Evolutionary conservation across 1,140 invertebrate genomes (phyloP).

Genomic region (Colletes gigas): DNA sequence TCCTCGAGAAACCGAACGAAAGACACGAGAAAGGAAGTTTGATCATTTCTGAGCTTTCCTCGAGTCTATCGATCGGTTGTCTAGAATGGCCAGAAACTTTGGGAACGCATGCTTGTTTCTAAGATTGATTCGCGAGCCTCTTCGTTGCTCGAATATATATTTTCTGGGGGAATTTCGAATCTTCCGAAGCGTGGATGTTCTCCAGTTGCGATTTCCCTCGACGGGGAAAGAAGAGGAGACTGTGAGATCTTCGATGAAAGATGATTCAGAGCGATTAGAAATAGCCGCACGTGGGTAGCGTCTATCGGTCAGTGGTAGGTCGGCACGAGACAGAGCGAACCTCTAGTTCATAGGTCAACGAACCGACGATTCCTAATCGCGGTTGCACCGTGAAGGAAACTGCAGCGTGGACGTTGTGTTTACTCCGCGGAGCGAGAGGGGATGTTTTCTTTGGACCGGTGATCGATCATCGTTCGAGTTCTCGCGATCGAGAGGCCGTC

Average conservation of each 20-base stretch:
- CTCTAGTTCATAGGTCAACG: conserved; percentile 23
- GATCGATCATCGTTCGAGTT: neutral
- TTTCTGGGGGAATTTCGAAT: too few species aligned
- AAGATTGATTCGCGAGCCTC: too few species aligned
- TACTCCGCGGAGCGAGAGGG: neutral
- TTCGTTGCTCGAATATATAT: too few species aligned
- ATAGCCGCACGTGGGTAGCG: conserved; percentile 4
- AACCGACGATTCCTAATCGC: conserved; percentile 16
- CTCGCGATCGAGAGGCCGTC: neutral
- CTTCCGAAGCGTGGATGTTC: neutral
- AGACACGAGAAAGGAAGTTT: too few species aligned
- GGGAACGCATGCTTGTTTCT: too few species aligned
- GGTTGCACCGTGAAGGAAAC: conserved; percentile 9
- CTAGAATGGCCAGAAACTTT: too few species aligned
- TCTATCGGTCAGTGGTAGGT: conserved; percentile 46
- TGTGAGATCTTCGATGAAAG: neutral
- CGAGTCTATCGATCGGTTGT: too few species aligned
- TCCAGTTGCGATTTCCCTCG: neutral
- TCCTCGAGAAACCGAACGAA: too few species aligned
- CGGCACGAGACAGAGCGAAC: conserved; percentile 34
- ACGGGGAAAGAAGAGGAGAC: neutral
- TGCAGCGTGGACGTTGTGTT: conserved; percentile 3
- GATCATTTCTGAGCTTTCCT: too few species aligned
- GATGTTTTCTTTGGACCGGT: neutral
- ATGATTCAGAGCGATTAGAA: neutral